Evolutionary conservation across 2,797 vertebrate genomes (phyloP), one percentile per base, ranked within the genome.

Genomic region (Pangasius djambal): DNA sequence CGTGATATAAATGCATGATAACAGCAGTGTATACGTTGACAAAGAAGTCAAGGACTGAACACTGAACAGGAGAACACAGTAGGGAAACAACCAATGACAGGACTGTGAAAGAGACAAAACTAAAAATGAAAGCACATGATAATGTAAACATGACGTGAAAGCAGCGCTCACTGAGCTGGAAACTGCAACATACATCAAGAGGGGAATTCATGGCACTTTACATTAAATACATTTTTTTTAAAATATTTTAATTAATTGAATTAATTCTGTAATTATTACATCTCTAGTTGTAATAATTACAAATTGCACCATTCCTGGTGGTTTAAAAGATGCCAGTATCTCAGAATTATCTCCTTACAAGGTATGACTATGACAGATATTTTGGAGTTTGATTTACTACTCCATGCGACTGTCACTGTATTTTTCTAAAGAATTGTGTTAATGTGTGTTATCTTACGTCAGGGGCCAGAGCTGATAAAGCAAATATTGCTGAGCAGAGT

Each of bases 391-490:
- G 20, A 87, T 37, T 40, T 16, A 8, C 20, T 83, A 22, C 50
- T 7, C 7, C n/a, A 55, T 20, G n/a, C 0, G 2, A 59, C 55
- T 7, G 55, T 25, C 12, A 61, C 20, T 83, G 59, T 83, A 44
- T n/a, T 65, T 65, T 25, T 48, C 59, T 48, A n/a, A 44, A n/a
- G 40, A 65, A 34, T 55, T 79, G 20, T 20, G 8, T 65, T n/a
- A 31, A 44, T 87, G 57, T 89, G 78, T 50, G 40, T 77, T 72
- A 55, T 77, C 22, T 77, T 65, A 52, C 20, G 15, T 83, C 78
- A 89, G 85, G 37, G 25, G n/a, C 13, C 57, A 75, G 57, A 31
- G 44, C 44, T 77, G 88, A 87, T 18, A 52, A 40, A 85, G 57
- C 18, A 69, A n/a, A 69, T 13, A 31, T 52, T 25, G 87, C 28